phyloP scores from a whole-genome alignment of 1,140 invertebrate genomes.

The Drosophila navojoa region DNA sequence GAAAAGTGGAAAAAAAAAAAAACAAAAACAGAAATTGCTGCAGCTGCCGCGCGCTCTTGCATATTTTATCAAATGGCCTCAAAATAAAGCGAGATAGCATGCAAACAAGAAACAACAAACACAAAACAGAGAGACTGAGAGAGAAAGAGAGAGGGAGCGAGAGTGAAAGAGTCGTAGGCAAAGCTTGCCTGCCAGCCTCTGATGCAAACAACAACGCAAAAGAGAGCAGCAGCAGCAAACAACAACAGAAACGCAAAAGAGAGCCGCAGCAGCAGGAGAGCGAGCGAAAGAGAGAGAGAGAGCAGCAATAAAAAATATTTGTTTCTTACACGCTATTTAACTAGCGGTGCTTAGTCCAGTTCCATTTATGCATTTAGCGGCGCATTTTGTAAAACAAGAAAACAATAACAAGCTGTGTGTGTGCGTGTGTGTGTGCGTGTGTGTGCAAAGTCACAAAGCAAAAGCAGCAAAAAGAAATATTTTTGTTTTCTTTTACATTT shows the following conservation, averaged over 20 bases:
- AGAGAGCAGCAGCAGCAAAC: not conserved
- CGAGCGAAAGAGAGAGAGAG: too few species aligned
- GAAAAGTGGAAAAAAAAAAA: not conserved
- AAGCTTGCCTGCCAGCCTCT: too few species aligned
- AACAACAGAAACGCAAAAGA: too few species aligned
- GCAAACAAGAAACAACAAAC: constrained; percentile 24
- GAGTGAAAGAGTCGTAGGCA: not conserved
- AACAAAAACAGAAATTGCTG: too few species aligned
- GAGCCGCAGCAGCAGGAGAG: not conserved
- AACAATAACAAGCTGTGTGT: constrained; percentile 23
- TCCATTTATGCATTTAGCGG: constrained; percentile 61
- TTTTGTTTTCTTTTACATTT: constrained; percentile 48
- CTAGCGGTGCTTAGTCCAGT: constrained; percentile 12
- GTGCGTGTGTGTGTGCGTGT: not conserved
- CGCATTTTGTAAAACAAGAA: constrained; percentile 58
- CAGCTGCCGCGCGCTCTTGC: constrained; percentile 37
- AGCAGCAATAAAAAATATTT: constrained; percentile 16
- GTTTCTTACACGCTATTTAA: constrained; percentile 45
- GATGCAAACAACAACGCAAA: not conserved
- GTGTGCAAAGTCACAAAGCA: constrained; percentile 6
- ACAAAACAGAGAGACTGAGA: not conserved
- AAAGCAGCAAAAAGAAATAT: constrained; percentile 43
- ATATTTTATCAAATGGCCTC: constrained; percentile 28
- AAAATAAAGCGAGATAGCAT: constrained; percentile 36
- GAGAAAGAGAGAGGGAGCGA: not conserved